Percentiles rank a stretch among this genome's conserved stretches.
Conservation (phyloP, 1,140 invertebrate species). For the Drosophila melanogaster region DNA sequence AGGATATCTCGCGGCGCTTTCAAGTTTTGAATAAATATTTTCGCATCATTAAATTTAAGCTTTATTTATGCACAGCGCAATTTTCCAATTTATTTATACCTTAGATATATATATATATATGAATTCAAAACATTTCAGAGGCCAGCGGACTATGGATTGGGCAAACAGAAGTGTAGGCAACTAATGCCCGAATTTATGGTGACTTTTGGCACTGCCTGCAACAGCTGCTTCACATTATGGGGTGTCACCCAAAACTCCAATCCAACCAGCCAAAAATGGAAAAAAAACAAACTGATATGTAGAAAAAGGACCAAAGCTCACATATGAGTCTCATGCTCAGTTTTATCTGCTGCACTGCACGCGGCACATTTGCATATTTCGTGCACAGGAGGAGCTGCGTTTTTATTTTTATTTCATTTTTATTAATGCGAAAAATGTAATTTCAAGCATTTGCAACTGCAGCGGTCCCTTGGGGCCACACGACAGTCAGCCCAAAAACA, state of each 20-base stretch:
- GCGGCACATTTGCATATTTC: constrained; percentile 76
- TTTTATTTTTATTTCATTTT: constrained; percentile 64
- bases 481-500: constrained; percentile 21
- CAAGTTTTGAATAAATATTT: constrained; percentile 45
- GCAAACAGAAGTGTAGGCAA: constrained; percentile 18
- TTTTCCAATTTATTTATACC: constrained; percentile 59
- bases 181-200: constrained; percentile 79
- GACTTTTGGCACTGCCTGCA: constrained; percentile 76
- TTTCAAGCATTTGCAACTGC: constrained; percentile 67
- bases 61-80: constrained; percentile 52
- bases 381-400: constrained; percentile 52
- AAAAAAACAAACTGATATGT: background rate
- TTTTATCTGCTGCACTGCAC: constrained; percentile 75
- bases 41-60: constrained; percentile 34
- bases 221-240: constrained; percentile 78
- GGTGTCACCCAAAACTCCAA: constrained; percentile 41
- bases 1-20: constrained; percentile 12
- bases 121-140: constrained; percentile 27
- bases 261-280: constrained; percentile 1
- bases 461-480: constrained; percentile 11
- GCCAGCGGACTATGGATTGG: constrained; percentile 1
- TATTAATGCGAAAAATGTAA: constrained; percentile 79
- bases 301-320: constrained; percentile 14
- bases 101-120: constrained; percentile 22
- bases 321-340: constrained; percentile 60